These are phyloP conservation scores for Ichneumoninae sp. DNA, from an alignment of 2,888 invertebrate genomes.

Conservation along the genomic window DNA sequence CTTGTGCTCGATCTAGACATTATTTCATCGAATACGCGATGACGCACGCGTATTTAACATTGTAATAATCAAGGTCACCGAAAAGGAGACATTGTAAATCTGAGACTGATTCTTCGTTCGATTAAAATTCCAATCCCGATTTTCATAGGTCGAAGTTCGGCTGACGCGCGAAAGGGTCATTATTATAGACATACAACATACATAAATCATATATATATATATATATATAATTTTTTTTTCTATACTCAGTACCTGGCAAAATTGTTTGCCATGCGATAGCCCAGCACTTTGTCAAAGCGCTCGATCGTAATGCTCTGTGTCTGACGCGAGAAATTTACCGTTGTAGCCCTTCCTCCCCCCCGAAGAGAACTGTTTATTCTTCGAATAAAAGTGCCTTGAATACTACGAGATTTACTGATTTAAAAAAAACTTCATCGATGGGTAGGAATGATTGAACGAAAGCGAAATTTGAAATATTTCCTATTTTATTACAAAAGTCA, in stretches of 20 bases:
- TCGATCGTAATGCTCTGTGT: slow-evolving; percentile 50
- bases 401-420: slow-evolving; percentile 64
- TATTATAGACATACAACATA: slow-evolving; percentile 37
- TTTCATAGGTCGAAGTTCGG: slow-evolving; percentile 47
- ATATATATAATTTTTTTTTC: slow-evolving; percentile 56
- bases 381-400: slow-evolving; percentile 81
- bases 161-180: slow-evolving; percentile 28
- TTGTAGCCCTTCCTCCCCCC: slow-evolving; percentile 72
- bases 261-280: slow-evolving; percentile 71
- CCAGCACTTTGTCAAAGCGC: slow-evolving; percentile 66
- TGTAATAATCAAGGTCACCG: slow-evolving; percentile 15
- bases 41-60: slow-evolving; percentile 22
- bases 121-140: slow-evolving; percentile 60
- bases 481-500: slow-evolving; percentile 74
- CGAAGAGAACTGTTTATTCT: slow-evolving; percentile 75
- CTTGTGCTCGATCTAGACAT: slow-evolving; percentile 41
- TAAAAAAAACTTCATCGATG: slow-evolving; percentile 15
- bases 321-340: slow-evolving; percentile 71
- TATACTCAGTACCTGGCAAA: slow-evolving; percentile 75
- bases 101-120: slow-evolving; percentile 60
- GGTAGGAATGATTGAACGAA: slow-evolving; percentile 23
- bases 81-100: slow-evolving; percentile 34
- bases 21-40: slow-evolving; percentile 15
- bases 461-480: slow-evolving; percentile 57
- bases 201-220: slow-evolving; percentile 44